Base-by-base conservation (phyloP, 2,113 vertebrate species). In the Erythrolamprus reginae region DNA sequence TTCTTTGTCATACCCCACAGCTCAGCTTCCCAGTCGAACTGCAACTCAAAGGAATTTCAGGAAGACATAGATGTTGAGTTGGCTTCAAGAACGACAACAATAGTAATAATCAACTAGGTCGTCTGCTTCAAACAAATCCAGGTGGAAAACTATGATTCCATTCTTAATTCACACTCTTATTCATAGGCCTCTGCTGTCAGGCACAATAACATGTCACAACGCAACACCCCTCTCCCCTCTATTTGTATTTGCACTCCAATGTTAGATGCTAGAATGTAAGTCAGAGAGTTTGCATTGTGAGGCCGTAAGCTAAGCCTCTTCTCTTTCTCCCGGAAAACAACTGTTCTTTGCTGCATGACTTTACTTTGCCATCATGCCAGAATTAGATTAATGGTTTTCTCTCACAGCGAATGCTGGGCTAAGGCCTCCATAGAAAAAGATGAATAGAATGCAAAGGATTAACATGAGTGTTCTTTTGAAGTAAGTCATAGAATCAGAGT, bases 1-100 rank as follows among this genome's bases (percentile, higher is more conserved):
- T 88, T 87, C 53, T 91, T 88, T 91, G 53, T 88, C 90, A 84
- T 47, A 87, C n/a, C 38, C 52, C 26, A 45, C 86, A 58, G 53
- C 53, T 91, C 77, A 17, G 70, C 53, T 38, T 86, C 89, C 84
- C n/a, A 5, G 23, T 28, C 61, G 53, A 91, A 83, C 21, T 26
- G 13, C 77, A 28, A 53, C n/a, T 42, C 50, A 82, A 84, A 91
- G n/a, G 84, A 61, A 61, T 91, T 42, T 84, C 50, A 33, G 53
- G 77, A 84, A 61, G 70, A 45, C 53, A 28, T 13, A 23, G 82
- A 84, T 51, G 70, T 84, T 28, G 55, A 84, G 70, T n/a, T 12
- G 21, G 53, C 45, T 87, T 83, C 70, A 83, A 53, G 42, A 82
- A 55, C n/a, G 23, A 53, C 19, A 61, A 70, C 5, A 90, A 52